Evolutionary conservation across 1,140 invertebrate species (phyloP).

Genomic region (Drosophila setifemur): DNA sequence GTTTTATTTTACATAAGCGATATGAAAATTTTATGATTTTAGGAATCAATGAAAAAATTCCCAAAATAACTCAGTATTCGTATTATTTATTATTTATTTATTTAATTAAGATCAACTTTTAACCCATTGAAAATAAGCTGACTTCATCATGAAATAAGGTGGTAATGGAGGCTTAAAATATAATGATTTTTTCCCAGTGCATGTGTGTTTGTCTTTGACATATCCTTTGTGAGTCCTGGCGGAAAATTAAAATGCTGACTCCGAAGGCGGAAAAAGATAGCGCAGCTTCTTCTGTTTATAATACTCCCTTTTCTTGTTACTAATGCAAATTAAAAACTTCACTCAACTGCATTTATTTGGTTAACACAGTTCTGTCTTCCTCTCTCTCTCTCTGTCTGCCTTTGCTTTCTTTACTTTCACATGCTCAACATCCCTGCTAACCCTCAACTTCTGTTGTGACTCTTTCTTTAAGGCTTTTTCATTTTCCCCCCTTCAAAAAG

Average conservation of each 20-base stretch:
- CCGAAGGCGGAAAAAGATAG: conserved; percentile 15
- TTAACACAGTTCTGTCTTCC: conserved; percentile 22
- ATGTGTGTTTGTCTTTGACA: conserved; percentile 18
- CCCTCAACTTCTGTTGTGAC: background rate
- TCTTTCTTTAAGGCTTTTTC: conserved; percentile 15
- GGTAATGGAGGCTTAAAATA: background rate
- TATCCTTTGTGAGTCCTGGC: conserved; percentile 49
- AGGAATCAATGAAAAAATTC: background rate
- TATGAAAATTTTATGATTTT: background rate
- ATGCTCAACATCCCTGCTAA: background rate
- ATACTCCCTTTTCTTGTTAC: background rate
- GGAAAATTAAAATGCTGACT: conserved; percentile 61
- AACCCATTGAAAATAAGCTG: no score
- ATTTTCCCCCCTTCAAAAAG: background rate
- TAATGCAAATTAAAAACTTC: conserved; percentile 63
- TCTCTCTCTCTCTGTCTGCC: background rate
- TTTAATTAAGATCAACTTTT: no score
- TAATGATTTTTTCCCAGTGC: background rate
- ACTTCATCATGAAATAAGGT: no score
- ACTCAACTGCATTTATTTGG: conserved; percentile 60
- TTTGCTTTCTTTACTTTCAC: conserved; percentile 20
- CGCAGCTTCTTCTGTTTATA: background rate
- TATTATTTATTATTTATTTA: no score
- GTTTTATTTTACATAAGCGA: background rate
- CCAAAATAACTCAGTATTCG: no score